Conservation (phyloP, 2,113 vertebrate genomes). For the Serinus canaria region DNA sequence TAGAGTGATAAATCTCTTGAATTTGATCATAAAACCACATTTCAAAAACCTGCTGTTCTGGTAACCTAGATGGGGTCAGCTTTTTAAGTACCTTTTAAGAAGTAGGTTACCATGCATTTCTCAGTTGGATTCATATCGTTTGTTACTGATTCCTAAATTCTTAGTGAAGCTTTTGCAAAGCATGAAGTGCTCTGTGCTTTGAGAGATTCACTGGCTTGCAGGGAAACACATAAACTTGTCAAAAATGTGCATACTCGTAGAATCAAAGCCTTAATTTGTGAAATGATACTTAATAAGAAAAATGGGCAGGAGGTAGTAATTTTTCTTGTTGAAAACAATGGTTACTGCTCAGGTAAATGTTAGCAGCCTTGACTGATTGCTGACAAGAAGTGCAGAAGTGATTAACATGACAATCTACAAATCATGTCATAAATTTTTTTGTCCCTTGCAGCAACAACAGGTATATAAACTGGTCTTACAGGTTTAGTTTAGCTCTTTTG, state of each 20-base stretch:
- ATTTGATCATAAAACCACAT: neutral
- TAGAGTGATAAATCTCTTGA: neutral
- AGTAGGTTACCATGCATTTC: neutral
- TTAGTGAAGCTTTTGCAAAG: neutral
- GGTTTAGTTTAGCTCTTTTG: neutral
- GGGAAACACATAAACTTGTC: neutral
- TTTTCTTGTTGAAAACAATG: slow-evolving; percentile 50
- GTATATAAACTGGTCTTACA: neutral
- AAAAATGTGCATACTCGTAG: neutral
- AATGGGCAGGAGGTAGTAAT: neutral
- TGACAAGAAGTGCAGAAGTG: neutral
- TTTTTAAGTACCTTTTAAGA: neutral
- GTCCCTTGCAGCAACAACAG: neutral
- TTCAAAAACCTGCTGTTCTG: neutral
- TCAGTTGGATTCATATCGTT: neutral
- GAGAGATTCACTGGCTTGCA: neutral
- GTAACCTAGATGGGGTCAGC: neutral
- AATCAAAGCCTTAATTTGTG: slow-evolving; percentile 7
- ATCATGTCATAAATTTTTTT: neutral
- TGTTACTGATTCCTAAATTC: neutral
- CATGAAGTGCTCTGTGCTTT: neutral
- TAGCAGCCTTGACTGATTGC: neutral
- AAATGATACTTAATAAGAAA: neutral
- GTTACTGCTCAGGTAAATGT: slow-evolving; percentile 12
- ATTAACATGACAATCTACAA: neutral